phyloP scores from a whole-genome alignment of 2,113 vertebrate genomes.

The Silurus asotus region DNA sequence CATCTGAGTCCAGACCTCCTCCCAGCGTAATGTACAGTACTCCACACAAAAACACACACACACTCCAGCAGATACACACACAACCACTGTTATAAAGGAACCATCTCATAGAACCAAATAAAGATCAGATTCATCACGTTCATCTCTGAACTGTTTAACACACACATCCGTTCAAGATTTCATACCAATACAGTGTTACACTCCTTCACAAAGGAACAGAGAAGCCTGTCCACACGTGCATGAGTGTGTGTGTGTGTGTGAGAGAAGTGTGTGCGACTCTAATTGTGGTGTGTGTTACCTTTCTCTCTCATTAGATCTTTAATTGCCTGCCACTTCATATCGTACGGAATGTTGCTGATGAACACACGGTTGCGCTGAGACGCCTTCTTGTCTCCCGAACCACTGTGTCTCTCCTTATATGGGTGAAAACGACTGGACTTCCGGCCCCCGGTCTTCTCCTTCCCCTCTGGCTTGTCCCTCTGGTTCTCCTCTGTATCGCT shows the following conservation, averaged over 20 bases:
- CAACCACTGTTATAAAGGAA: conserved; percentile 84
- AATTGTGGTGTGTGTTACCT: conserved; percentile 78
- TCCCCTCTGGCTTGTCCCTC: conserved; percentile 82
- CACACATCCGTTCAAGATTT: conserved; percentile 53
- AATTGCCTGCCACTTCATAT: conserved; percentile 99
- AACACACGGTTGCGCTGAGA: conserved; percentile 90
- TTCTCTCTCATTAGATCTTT: conserved; percentile 99
- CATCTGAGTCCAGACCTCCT: conserved; percentile 86
- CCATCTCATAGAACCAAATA: conserved; percentile 80
- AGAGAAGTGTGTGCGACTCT: conserved; percentile 6
- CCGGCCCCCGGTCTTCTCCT: conserved; percentile 86
- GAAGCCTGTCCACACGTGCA: conserved; percentile 46
- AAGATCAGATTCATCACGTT: conserved; percentile 5
- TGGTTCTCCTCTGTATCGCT: conserved; percentile 63
- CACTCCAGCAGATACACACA: conserved; percentile 3
- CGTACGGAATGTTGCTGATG: conserved; percentile 99
- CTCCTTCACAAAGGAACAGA: conserved; percentile 61
- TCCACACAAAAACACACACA: conserved; percentile 70
- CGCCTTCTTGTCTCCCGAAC: conserved; percentile 84
- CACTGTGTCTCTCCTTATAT: conserved; percentile 88
- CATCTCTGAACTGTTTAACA: conserved; percentile 57
- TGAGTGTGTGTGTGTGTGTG: not conserved
- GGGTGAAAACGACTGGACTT: conserved; percentile 88
- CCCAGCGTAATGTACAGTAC: conserved; percentile 84
- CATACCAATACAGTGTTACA: conserved; percentile 47